Evolutionary conservation across 1,140 invertebrate species (phyloP).

Genomic region (Mactra quadrangularis): DNA sequence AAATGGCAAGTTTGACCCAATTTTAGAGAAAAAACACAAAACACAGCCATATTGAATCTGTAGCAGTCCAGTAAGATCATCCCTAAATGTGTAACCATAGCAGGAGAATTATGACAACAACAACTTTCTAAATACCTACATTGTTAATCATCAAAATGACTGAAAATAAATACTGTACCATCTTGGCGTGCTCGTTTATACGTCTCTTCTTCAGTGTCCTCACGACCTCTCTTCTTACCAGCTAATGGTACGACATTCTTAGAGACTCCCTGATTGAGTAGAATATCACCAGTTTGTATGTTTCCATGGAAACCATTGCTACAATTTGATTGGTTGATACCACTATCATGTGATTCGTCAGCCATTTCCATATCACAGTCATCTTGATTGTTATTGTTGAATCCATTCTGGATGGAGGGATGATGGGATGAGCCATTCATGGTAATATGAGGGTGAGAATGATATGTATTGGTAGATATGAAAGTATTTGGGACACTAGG

Average conservation of each 20-base stretch:
- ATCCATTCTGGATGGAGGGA: slow-evolving; percentile 1
- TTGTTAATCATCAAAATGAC: no score
- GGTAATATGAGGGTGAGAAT: slow-evolving; percentile 19
- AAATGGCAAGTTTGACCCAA: no score
- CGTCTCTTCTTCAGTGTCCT: slow-evolving; percentile 67
- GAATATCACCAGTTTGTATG: slow-evolving; percentile 39
- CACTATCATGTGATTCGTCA: slow-evolving; percentile 9
- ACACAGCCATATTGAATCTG: no score
- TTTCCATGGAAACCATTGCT: not conserved
- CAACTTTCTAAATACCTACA: no score
- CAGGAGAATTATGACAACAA: no score
- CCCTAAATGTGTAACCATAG: no score
- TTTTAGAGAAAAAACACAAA: no score
- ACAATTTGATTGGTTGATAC: not conserved
- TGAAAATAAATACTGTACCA: slow-evolving; percentile 60
- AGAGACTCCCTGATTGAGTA: slow-evolving; percentile 53
- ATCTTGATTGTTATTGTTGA: slow-evolving; percentile 40
- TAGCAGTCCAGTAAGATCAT: no score
- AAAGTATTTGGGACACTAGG: slow-evolving; percentile 15
- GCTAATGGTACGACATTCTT: slow-evolving; percentile 59
- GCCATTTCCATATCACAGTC: slow-evolving; percentile 67
- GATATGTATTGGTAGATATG: slow-evolving; percentile 51
- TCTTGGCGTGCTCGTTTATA: slow-evolving; percentile 68
- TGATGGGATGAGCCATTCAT: slow-evolving; percentile 21
- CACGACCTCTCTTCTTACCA: slow-evolving; percentile 71